Evolutionary conservation across 1,140 invertebrate species (phyloP), one percentile per base, ranked within the genome.

Genomic region (Stenopsyche tienmushanensis): DNA sequence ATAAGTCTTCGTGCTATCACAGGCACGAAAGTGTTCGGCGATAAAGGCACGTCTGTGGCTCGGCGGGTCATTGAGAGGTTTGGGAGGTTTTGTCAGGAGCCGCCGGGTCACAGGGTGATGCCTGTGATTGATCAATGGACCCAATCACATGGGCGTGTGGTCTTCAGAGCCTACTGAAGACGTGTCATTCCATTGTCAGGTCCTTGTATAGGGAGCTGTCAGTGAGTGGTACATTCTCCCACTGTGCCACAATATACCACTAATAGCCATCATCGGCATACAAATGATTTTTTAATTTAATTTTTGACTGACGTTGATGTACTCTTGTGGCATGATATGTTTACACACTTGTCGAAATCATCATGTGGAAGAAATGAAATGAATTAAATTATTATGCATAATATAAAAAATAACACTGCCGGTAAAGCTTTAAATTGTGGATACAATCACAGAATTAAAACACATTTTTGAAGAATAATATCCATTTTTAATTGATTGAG

Each of bases 231-330:
- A n/a, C n/a, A n/a, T 15, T 15, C 5, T 47, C 18, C 44, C 17
- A 20, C 29, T 13, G 29, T 34, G 8, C 8, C 44, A 47, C 44
- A 47, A 47, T 47, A 20, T 7, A 7, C 44, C 44, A 47, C 17
- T 47, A 47, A 8, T 5, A 47, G 44, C 8, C 44, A 47, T 15
- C 18, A 15, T 47, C 44, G 44, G 17, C 44, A 15, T 20, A 47
- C 44, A 47, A 47, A 47, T 47, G 44, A 47, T 47, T 47, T 47
- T 8, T 47, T 47, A 47, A 47, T 47, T 47, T 15, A 47, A 47
- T 47, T 47, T 47, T 34, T 15, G 10, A 47, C 7, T 20, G 44
- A 47, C 44, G 17, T 15, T 8, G 10, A 15, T 15, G 17, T 15
- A 9, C 10, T 47, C 10, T 20, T 9, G 17, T 47, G 29, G 13